Conservation (phyloP, 2,888 invertebrate genomes). For the Ectemnius continuus region DNA sequence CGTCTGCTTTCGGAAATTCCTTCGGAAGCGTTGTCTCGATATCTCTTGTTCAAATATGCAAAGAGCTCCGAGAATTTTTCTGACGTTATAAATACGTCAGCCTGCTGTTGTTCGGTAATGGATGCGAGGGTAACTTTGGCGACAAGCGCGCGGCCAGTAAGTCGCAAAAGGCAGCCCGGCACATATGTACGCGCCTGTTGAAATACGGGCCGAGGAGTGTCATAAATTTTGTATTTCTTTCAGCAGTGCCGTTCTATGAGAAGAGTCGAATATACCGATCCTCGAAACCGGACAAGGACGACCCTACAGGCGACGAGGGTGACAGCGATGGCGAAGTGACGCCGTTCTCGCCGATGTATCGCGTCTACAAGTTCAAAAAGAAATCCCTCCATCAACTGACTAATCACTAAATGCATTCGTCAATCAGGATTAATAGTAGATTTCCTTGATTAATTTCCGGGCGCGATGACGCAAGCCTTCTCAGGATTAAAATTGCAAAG, state of each 20-base stretch:
- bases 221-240: conserved; percentile 37
- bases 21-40: too few species aligned
- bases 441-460: conserved; percentile 42
- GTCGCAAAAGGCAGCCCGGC: too few species aligned
- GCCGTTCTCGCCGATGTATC: conserved; percentile 70
- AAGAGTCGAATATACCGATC: conserved; percentile 71
- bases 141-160: too few species aligned
- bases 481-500: neutral
- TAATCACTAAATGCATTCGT: conserved; percentile 1
- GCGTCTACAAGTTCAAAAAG: conserved; percentile 66
- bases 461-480: neutral
- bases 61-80: too few species aligned
- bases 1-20: too few species aligned
- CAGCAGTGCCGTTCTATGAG: conserved; percentile 61
- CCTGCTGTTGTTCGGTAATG: too few species aligned
- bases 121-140: too few species aligned
- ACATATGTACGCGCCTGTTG: too few species aligned
- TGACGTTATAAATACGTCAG: too few species aligned
- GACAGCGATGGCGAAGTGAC: conserved; percentile 66
- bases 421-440: neutral
- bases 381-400: neutral
- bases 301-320: conserved; percentile 69
- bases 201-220: too few species aligned
- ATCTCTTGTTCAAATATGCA: too few species aligned
- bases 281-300: conserved; percentile 71